A percentile compares a stretch with the other conserved stretches of the same genome.
These are phyloP conservation scores for western clawed frog (Xenopus tropicalis) DNA, from an alignment of 2,113 vertebrate genomes.

Conservation along the genomic window DNA sequence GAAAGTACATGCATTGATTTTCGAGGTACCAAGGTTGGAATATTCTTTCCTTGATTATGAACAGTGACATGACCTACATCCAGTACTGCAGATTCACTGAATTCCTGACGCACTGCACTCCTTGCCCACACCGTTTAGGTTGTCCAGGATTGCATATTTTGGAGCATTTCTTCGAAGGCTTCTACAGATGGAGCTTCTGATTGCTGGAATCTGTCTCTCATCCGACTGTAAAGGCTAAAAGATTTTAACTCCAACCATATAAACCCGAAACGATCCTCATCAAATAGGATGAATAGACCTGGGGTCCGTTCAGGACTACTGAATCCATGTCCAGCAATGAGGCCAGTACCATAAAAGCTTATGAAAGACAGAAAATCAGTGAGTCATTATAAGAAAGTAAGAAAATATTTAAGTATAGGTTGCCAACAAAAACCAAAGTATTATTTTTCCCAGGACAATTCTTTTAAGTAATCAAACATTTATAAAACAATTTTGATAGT, in stretches of 20 bases:
- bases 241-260: conserved; percentile 97
- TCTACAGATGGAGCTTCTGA: conserved; percentile 80
- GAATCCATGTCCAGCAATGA: conserved; percentile 93
- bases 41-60: conserved; percentile 32
- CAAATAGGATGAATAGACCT: conserved; percentile 88
- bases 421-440: too few species aligned
- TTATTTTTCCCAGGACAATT: too few species aligned
- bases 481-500: too few species aligned
- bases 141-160: conserved; percentile 89
- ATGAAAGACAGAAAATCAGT: not conserved
- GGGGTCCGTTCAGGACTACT: conserved; percentile 93
- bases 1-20: conserved; percentile 61
- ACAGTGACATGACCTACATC: conserved; percentile 4
- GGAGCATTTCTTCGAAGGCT: conserved; percentile 93
- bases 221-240: conserved; percentile 94
- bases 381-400: too few species aligned
- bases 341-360: conserved; percentile 92
- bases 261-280: conserved; percentile 92
- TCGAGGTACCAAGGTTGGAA: conserved; percentile 45
- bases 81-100: not conserved
- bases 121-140: conserved; percentile 66
- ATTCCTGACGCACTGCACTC: not conserved
- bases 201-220: conserved; percentile 84
- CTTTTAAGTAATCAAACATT: too few species aligned
- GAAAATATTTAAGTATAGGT: too few species aligned